Percentiles rank a stretch among this genome's conserved stretches.
Evolutionary conservation across 1,140 invertebrate species (phyloP).

Genomic region (Drosophila micromelanica): DNA sequence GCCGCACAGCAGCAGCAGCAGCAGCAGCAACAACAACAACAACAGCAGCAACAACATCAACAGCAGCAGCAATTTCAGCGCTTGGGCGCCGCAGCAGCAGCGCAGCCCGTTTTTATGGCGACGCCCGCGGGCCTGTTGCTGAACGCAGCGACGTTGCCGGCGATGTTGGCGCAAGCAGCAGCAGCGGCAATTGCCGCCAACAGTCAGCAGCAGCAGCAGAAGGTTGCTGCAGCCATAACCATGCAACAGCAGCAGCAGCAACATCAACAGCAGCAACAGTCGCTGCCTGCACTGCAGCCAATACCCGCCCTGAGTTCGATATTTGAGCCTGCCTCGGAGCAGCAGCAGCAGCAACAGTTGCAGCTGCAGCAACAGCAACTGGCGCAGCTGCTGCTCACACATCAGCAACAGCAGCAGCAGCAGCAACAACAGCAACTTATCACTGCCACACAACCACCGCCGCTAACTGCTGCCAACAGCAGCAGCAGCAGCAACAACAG

Average conservation of each 20-base stretch:
- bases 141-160: constrained; percentile 75
- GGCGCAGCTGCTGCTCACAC: constrained; percentile 54
- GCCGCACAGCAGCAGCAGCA: constrained; percentile 73
- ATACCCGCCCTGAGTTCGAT: constrained; percentile 80
- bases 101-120: constrained; percentile 81
- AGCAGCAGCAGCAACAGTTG: constrained; percentile 50
- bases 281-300: constrained; percentile 73
- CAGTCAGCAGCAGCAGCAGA: constrained; percentile 64
- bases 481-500: constrained; percentile 44
- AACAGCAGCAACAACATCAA: constrained; percentile 51
- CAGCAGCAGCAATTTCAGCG: constrained; percentile 65
- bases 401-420: constrained; percentile 63
- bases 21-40: constrained; percentile 59
- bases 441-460: constrained; percentile 62
- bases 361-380: constrained; percentile 70
- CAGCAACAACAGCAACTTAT: constrained; percentile 74
- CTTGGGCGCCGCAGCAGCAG: constrained; percentile 60
- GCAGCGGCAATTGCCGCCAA: constrained; percentile 73
- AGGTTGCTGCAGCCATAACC: constrained; percentile 55
- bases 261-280: constrained; percentile 41
- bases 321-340: constrained; percentile 61
- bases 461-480: constrained; percentile 55
- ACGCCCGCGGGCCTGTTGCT: constrained; percentile 74
- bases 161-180: constrained; percentile 74
- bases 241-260: constrained; percentile 59